Conservation (phyloP, 1,140 invertebrate species). For the Helicoverpa zea region DNA sequence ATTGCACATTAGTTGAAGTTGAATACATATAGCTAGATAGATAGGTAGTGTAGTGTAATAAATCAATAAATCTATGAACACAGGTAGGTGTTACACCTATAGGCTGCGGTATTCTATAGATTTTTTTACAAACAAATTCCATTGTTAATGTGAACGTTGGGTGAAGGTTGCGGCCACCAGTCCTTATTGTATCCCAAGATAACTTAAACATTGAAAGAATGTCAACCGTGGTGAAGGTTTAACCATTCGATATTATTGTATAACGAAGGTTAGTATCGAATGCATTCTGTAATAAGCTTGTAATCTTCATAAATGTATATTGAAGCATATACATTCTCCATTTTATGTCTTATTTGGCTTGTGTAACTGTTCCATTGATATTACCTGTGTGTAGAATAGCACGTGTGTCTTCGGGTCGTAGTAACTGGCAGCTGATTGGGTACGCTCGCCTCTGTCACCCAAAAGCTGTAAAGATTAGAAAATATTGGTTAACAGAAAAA, state of each 20-base stretch:
- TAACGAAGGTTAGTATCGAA: constrained; percentile 27
- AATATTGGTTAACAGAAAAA: constrained; percentile 46
- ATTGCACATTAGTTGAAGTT: too few relatives aligned
- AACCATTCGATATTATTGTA: constrained; percentile 35
- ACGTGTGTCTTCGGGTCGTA: constrained; percentile 90
- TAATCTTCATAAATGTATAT: neutral
- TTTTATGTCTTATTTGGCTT: too few relatives aligned
- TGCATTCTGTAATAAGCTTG: neutral
- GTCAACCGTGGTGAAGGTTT: constrained; percentile 28
- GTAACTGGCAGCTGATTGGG: constrained; percentile 91
- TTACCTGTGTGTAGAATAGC: constrained; percentile 92
- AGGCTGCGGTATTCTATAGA: neutral
- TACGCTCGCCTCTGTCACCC: constrained; percentile 90
- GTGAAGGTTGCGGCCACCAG: constrained; percentile 16
- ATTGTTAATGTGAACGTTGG: constrained; percentile 15
- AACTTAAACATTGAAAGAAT: constrained; percentile 36
- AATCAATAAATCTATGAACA: too few relatives aligned
- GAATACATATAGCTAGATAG: too few relatives aligned
- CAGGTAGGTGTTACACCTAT: too few relatives aligned
- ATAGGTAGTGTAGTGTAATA: too few relatives aligned
- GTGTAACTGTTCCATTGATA: constrained; percentile 57
- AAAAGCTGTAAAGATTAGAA: constrained; percentile 81
- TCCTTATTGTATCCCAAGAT: constrained; percentile 8
- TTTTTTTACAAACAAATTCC: neutral
- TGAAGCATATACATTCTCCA: constrained; percentile 46